Evolutionary conservation across 2,888 invertebrate species (phyloP).

Genomic region (Perdita meconis): DNA sequence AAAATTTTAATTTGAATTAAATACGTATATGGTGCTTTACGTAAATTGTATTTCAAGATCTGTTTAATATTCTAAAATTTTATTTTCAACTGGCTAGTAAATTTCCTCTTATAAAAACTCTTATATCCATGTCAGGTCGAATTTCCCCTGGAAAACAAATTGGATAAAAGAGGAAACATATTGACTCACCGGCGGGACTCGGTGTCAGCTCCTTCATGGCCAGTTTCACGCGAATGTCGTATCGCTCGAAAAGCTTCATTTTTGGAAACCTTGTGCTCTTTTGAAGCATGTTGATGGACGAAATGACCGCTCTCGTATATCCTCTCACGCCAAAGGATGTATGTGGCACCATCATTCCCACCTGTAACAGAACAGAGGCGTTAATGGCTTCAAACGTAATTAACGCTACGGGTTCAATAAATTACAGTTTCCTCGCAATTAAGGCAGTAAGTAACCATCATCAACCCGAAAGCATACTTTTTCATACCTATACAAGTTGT

Average conservation of each 20-base stretch:
- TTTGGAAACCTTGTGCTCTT: constrained; percentile 85
- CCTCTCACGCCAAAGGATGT: constrained; percentile 91
- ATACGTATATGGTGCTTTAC: too few species aligned
- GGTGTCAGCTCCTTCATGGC: constrained; percentile 91
- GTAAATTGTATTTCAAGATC: too few species aligned
- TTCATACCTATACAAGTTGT: too few species aligned
- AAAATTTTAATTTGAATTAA: too few species aligned
- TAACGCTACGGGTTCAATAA: not conserved
- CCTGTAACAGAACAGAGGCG: constrained; percentile 80
- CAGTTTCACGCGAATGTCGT: constrained; percentile 89
- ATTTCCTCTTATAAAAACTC: too few species aligned
- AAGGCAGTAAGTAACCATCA: too few species aligned
- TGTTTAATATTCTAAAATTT: too few species aligned
- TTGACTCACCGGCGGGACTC: constrained; percentile 90
- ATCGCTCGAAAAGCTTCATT: constrained; percentile 89
- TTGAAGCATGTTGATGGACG: constrained; percentile 88
- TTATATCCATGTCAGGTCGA: not conserved
- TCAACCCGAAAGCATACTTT: too few species aligned
- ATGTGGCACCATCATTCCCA: constrained; percentile 91
- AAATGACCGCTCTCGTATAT: constrained; percentile 89
- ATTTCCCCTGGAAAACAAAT: not conserved
- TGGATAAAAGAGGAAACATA: not conserved
- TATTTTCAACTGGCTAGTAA: too few species aligned
- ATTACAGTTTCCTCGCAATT: not conserved
- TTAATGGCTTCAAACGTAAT: not conserved